Base-by-base conservation (phyloP, 2,888 invertebrate species). In the Osedax frankpressi region DNA sequence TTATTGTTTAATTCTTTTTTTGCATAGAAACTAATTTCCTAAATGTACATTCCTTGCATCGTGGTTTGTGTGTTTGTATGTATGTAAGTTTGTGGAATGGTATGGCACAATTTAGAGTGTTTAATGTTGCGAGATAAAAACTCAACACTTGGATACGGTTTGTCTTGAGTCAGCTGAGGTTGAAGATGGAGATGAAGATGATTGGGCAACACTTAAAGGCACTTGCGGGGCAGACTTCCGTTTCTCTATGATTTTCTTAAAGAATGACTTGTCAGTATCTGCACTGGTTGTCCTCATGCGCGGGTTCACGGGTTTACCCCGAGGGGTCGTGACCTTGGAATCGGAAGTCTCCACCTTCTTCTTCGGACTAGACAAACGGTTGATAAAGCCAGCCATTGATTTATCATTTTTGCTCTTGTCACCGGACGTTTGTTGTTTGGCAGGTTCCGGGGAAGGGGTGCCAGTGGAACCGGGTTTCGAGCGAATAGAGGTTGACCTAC, bases 401-500 rank as follows among this genome's bases (percentile, higher is more conserved):
- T 44, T 44, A 19, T 44, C 44, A 19, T 6, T 44, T 44, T 44
- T 44, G 19, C 11, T 11, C 19, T 44, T 44, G 11, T 6, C 6
- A 19, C 19, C 44, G 44, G 44, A 44, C 44, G 44, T 44, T 11
- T 6, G 6, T 6, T 44, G 44, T 44, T 6, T 44, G 19, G 19
- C 19, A 19, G 44, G 44, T 6, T 11, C 11, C 44, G 44, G 11
- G 44, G 44, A 19, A 11, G 6, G 6, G 6, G 59, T 24, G 65
- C 77, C 71, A 28, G 77, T 78, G 14, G 78, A 78, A n/a, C n/a
- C n/a, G 44, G 44, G 44, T 44, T 44, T 44, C 19, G 59, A 25
- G 65, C 77, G 73, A 28, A 78, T 78, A 11, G 78, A 78, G 0
- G 78, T 72, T n/a, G 77, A 77, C 14, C 78, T 65, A 26, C 29